Conservation (phyloP, 2,888 invertebrate species). For the Gortyna flavago region DNA sequence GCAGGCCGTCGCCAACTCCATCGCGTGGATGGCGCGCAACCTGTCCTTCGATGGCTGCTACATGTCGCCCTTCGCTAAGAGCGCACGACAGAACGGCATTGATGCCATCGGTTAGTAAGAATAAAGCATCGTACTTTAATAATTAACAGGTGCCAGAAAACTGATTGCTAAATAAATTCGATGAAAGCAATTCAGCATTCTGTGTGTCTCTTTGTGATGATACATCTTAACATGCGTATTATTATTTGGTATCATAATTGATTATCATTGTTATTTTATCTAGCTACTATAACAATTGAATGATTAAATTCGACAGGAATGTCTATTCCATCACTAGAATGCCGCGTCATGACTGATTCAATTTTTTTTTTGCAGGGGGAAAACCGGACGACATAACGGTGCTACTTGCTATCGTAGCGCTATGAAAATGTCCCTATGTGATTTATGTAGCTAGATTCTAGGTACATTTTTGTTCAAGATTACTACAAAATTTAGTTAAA, state of each 20-base stretch:
- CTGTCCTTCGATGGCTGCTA: slow-evolving; percentile 98
- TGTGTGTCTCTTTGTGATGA: neutral
- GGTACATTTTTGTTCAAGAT: slow-evolving; percentile 77
- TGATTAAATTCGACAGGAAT: neutral
- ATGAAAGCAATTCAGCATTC: neutral
- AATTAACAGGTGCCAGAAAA: neutral
- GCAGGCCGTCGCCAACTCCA: slow-evolving; percentile 97
- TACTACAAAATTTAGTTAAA: slow-evolving; percentile 78
- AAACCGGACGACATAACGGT: slow-evolving; percentile 99
- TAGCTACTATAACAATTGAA: neutral
- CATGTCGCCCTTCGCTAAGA: slow-evolving; percentile 98
- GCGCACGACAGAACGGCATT: slow-evolving; percentile 97
- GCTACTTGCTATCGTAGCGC: slow-evolving; percentile 97
- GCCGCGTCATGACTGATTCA: slow-evolving; percentile 58
- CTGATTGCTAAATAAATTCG: neutral
- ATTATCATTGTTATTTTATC: slow-evolving; percentile 1
- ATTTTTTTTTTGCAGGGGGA: slow-evolving; percentile 93
- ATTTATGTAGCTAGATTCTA: slow-evolving; percentile 80
- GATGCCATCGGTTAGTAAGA: slow-evolving; percentile 94
- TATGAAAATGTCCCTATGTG: slow-evolving; percentile 89
- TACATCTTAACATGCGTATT: neutral
- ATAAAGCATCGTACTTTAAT: neutral
- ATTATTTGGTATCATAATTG: neutral
- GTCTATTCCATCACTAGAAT: slow-evolving; percentile 1
- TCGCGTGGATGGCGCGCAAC: slow-evolving; percentile 98